Evolutionary conservation across 1,140 invertebrate species (phyloP).

Genomic region (Drosophila repletoides): DNA sequence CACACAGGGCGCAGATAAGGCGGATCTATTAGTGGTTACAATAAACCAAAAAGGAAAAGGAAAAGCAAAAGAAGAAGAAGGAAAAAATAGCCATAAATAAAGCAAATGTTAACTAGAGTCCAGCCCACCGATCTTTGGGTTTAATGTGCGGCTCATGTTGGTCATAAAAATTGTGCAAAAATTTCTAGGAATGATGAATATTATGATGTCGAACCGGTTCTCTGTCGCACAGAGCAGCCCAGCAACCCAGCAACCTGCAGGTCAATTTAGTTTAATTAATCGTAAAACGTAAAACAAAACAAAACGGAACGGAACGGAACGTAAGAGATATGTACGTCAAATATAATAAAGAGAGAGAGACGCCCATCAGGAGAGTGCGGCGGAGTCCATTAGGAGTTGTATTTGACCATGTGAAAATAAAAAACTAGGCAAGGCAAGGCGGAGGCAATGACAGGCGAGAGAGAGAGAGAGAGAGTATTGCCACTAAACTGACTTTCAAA

Average conservation of each 20-base stretch:
- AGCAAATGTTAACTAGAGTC: slow-evolving; percentile 27
- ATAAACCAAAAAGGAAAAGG: background rate
- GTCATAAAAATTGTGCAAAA: slow-evolving; percentile 53
- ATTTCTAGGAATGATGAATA: slow-evolving; percentile 48
- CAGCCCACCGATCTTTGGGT: slow-evolving; percentile 23
- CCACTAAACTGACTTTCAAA: slow-evolving; percentile 35
- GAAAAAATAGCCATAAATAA: slow-evolving; percentile 36
- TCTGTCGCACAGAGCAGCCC: background rate
- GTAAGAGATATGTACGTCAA: slow-evolving; percentile 26
- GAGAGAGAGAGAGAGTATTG: no score
- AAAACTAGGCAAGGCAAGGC: background rate
- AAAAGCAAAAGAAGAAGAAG: background rate
- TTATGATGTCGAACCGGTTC: slow-evolving; percentile 44
- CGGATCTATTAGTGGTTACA: slow-evolving; percentile 6
- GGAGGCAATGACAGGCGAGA: slow-evolving; percentile 6
- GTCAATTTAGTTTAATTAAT: slow-evolving; percentile 67
- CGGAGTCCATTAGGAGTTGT: background rate
- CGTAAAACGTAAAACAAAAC: slow-evolving; percentile 36
- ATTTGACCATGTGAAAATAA: background rate
- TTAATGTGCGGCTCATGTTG: slow-evolving; percentile 27
- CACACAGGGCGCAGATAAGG: slow-evolving; percentile 31
- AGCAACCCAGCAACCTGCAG: slow-evolving; percentile 37
- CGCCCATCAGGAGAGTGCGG: slow-evolving; percentile 6
- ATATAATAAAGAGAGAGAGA: slow-evolving; percentile 1
- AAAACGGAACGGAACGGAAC: background rate